A percentile compares a stretch with the other conserved stretches of the same genome.
Conservation (phyloP, 2,888 invertebrate genomes). For the Drosophila algonquin region DNA sequence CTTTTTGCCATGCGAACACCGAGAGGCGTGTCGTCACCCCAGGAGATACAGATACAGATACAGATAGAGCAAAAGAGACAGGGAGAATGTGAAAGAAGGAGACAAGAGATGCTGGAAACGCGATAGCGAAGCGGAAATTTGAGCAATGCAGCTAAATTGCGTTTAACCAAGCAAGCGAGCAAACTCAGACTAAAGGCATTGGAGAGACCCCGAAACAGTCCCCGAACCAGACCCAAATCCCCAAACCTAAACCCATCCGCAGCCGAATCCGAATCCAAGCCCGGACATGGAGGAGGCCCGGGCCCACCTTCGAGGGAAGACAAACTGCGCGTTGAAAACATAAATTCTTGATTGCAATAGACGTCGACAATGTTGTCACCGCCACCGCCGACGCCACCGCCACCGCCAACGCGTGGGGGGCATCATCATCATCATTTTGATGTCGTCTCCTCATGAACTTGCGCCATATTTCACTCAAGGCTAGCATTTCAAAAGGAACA, state of each 20-base stretch:
- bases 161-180: conserved; percentile 69
- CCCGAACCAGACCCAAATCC: conserved; percentile 13
- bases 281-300: conserved; percentile 26
- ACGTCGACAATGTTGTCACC: conserved; percentile 56
- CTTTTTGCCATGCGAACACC: conserved; percentile 23
- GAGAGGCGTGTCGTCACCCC: not conserved
- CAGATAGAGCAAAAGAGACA: not conserved
- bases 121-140: conserved; percentile 73
- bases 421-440: conserved; percentile 66
- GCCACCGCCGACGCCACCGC: conserved; percentile 41
- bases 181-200: conserved; percentile 35
- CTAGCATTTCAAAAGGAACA: conserved; percentile 48
- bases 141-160: conserved; percentile 77
- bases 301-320: conserved; percentile 51
- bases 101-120: conserved; percentile 27
- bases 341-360: conserved; percentile 78
- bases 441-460: conserved; percentile 74
- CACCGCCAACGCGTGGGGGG: conserved; percentile 22
- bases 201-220: not conserved
- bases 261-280: conserved; percentile 18
- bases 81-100: not conserved
- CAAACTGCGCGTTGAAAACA: conserved; percentile 68
- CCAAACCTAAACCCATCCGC: not conserved
- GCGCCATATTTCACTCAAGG: conserved; percentile 74
- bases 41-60: conserved; percentile 1